Conservation (phyloP, 2,888 invertebrate species). For the Pheosia gnoma region DNA sequence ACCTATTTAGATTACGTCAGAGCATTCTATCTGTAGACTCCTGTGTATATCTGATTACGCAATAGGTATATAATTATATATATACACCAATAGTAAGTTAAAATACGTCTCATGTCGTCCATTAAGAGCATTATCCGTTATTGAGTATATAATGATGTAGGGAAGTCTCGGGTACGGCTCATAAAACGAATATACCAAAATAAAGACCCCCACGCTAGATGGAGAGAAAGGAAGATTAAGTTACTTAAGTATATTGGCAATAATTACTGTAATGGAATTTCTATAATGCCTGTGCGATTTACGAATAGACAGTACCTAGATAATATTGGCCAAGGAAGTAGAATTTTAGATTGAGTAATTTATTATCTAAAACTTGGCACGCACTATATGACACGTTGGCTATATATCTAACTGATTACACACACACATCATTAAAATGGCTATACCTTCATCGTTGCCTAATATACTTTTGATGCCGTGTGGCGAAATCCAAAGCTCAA, state of each 20-base stretch:
- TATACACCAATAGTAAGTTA: conserved; percentile 34
- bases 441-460: conserved; percentile 11
- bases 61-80: conserved; percentile 40
- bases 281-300: conserved; percentile 16
- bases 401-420: too few species aligned
- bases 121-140: conserved; percentile 51
- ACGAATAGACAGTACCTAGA: not conserved
- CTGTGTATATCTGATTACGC: conserved; percentile 43
- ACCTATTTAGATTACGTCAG: conserved; percentile 37
- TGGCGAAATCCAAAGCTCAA: conserved; percentile 13
- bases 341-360: not conserved
- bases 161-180: conserved; percentile 39
- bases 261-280: conserved; percentile 33
- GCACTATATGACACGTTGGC: too few species aligned
- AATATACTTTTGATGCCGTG: conserved; percentile 6
- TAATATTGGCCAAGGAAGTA: not conserved
- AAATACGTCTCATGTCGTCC: conserved; percentile 27
- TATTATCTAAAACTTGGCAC: not conserved
- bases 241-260: conserved; percentile 37
- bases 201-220: conserved; percentile 37
- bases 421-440: not conserved
- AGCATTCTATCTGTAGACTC: conserved; percentile 18
- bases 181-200: conserved; percentile 41
- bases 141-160: conserved; percentile 49
- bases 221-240: conserved; percentile 41